phyloP scores from a whole-genome alignment of 2,888 invertebrate species.

The Lasioglossum figueresi region DNA sequence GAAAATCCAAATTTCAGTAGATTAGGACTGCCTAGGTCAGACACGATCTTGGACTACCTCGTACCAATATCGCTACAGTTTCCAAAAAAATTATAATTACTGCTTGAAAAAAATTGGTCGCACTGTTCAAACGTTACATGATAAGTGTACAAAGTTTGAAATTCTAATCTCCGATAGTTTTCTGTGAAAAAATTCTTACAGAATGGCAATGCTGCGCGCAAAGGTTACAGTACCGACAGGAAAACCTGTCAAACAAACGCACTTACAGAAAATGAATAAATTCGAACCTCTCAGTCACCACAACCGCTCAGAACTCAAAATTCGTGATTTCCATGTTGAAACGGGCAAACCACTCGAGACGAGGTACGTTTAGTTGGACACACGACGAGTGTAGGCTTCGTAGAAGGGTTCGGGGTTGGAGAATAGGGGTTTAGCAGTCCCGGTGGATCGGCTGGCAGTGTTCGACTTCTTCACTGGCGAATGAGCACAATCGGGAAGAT shows the following conservation, averaged over 20 bases:
- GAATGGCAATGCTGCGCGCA: not conserved
- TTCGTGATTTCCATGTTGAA: not conserved
- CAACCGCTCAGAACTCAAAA: too few relatives aligned
- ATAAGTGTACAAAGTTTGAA: too few relatives aligned
- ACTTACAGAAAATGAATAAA: not conserved
- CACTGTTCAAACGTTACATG: too few relatives aligned
- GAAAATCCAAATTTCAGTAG: too few relatives aligned
- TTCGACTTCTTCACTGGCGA: not conserved
- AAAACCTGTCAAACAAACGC: not conserved
- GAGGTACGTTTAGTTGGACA: not conserved
- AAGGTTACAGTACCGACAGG: not conserved
- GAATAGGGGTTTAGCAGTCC: not conserved
- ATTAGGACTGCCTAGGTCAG: too few relatives aligned
- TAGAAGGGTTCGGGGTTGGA: not conserved
- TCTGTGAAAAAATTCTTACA: not conserved
- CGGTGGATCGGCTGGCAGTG: not conserved
- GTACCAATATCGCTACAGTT: too few relatives aligned
- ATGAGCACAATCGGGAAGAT: slow-evolving; percentile 12
- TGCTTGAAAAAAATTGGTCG: too few relatives aligned
- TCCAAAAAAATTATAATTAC: too few relatives aligned
- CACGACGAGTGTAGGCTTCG: slow-evolving; percentile 2
- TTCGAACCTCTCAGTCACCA: not conserved
- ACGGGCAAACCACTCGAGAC: not conserved
- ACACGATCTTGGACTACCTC: too few relatives aligned
- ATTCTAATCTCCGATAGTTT: not conserved